These are phyloP conservation scores for Patagioenas fasciata DNA, from an alignment of 2,113 vertebrate genomes.

Conservation along the genomic window DNA sequence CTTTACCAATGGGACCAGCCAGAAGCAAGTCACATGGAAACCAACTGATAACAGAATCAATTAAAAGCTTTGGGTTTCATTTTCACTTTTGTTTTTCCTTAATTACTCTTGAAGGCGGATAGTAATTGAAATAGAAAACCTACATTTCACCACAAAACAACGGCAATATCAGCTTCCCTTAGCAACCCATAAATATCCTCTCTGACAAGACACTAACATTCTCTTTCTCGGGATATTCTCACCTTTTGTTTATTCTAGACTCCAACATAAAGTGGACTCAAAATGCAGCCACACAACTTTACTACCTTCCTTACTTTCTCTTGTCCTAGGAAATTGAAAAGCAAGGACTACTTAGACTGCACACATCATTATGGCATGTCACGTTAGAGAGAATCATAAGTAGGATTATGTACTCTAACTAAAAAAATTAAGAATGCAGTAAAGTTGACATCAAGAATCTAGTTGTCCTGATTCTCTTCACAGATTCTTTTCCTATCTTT, in stretches of 20 bases:
- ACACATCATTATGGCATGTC: background rate
- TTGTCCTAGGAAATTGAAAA: background rate
- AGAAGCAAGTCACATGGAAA: background rate
- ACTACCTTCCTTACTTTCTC: background rate
- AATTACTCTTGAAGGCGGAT: background rate
- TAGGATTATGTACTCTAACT: background rate
- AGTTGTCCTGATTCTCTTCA: background rate
- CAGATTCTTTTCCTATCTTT: background rate
- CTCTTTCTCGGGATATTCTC: background rate
- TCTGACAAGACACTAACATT: background rate
- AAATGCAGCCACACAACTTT: background rate
- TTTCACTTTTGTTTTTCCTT: background rate
- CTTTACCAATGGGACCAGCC: background rate
- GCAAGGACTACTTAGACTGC: background rate
- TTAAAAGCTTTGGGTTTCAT: background rate
- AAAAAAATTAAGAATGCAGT: background rate
- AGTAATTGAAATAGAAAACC: background rate
- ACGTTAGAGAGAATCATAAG: background rate
- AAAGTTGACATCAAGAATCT: background rate
- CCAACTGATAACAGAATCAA: background rate
- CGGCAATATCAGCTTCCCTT: background rate
- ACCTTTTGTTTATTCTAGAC: background rate
- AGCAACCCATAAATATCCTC: background rate
- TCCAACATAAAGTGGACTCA: background rate
- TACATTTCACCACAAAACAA: background rate